phyloP scores from a whole-genome alignment of 1,140 invertebrate genomes.

The Mercenaria mercenaria region DNA sequence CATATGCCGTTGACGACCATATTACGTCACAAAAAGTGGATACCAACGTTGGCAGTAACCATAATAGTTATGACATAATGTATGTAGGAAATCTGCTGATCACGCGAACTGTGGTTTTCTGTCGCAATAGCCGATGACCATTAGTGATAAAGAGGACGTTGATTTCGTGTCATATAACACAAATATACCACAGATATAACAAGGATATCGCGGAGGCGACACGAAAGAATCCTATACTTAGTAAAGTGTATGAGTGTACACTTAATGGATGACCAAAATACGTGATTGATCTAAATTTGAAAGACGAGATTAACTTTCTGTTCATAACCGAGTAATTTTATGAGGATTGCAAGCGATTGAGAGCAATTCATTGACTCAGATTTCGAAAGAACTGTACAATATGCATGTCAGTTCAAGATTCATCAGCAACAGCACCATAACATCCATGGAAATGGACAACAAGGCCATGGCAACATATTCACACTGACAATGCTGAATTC shows the following conservation, averaged over 20 bases:
- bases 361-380: conserved; percentile 85
- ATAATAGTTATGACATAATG: conserved; percentile 82
- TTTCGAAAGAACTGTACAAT: conserved; percentile 84
- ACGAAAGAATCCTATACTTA: conserved; percentile 54
- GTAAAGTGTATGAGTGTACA: conserved; percentile 30
- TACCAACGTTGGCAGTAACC: conserved; percentile 77
- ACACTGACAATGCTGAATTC: conserved; percentile 76
- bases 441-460: no score
- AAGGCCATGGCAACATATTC: no score
- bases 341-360: conserved; percentile 75
- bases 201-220: no score
- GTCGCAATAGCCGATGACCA: conserved; percentile 32
- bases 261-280: no score
- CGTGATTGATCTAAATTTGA: not conserved
- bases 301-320: conserved; percentile 61
- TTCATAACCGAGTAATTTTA: conserved; percentile 65
- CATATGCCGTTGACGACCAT: no score
- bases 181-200: conserved; percentile 50
- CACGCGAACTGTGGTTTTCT: no score
- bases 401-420: no score
- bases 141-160: not conserved
- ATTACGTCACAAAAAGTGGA: conserved; percentile 78
- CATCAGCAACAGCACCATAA: conserved; percentile 53
- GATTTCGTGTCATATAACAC: conserved; percentile 25
- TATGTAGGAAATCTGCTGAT: no score